Percentiles rank a stretch among this genome's conserved stretches.
Conservation (phyloP, 1,140 invertebrate species). For the Cyphomyrmex costatus region DNA sequence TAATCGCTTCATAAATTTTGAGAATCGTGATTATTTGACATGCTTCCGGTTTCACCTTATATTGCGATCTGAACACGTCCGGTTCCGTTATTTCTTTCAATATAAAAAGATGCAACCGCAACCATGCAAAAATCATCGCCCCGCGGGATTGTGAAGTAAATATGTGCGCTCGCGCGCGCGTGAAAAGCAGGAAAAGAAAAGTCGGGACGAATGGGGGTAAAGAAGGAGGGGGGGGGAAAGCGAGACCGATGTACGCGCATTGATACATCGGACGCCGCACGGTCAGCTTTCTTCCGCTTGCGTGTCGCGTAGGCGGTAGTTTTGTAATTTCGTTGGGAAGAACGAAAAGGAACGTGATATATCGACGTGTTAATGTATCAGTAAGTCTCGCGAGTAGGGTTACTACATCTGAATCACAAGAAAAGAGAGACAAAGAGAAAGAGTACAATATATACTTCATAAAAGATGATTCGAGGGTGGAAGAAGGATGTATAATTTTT, state of each 20-base stretch:
- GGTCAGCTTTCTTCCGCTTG: conserved; percentile 38
- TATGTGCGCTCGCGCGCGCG: neutral
- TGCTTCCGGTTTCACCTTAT: neutral
- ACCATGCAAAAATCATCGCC: neutral
- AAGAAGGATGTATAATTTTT: too few species aligned
- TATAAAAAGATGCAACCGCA: conserved; percentile 1
- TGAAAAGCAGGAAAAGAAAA: conserved; percentile 59
- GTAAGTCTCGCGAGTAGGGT: too few species aligned
- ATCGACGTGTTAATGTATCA: neutral
- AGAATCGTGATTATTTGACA: neutral
- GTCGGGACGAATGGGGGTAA: neutral
- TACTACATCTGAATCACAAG: too few species aligned
- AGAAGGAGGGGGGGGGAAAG: conserved; percentile 21
- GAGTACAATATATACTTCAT: too few species aligned
- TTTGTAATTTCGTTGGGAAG: conserved; percentile 11
- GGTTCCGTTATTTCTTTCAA: conserved; percentile 13
- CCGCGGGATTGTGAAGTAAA: conserved; percentile 22
- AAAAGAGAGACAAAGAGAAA: too few species aligned
- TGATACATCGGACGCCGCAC: conserved; percentile 1
- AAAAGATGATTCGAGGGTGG: too few species aligned
- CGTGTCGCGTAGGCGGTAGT: conserved; percentile 25
- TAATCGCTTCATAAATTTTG: neutral
- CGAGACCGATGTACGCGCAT: conserved; percentile 26
- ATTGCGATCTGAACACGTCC: neutral
- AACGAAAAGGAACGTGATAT: neutral